phyloP scores from a whole-genome alignment of 1,140 invertebrate genomes.

The Melipona quadrifasciata region DNA sequence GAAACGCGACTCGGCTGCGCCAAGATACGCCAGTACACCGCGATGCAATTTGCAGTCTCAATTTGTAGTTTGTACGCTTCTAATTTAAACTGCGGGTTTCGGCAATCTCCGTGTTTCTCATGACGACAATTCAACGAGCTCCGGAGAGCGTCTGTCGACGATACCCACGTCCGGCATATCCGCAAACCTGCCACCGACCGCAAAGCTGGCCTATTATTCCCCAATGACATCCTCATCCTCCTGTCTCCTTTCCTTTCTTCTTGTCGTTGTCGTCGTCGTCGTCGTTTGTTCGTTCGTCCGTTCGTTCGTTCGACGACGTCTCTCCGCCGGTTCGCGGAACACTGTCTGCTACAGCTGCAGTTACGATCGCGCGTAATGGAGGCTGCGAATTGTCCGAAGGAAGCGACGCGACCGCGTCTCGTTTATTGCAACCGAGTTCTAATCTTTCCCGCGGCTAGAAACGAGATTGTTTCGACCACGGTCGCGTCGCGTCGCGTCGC shows the following conservation, averaged over 20 bases:
- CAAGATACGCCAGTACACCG: constrained; percentile 59
- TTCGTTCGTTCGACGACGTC: not conserved
- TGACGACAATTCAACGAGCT: constrained; percentile 74
- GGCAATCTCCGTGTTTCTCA: constrained; percentile 77
- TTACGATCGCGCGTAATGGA: constrained; percentile 57
- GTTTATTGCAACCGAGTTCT: constrained; percentile 60
- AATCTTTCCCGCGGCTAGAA: constrained; percentile 52
- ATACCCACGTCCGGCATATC: constrained; percentile 48
- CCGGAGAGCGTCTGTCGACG: constrained; percentile 34
- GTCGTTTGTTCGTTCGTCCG: not conserved
- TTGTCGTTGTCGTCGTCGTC: constrained; percentile 28
- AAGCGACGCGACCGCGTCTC: constrained; percentile 45
- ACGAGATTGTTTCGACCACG: constrained; percentile 54
- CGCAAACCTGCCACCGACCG: constrained; percentile 64
- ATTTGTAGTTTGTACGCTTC: constrained; percentile 75
- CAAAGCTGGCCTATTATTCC: constrained; percentile 75
- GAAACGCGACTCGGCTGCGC: constrained; percentile 21
- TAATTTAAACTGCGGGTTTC: constrained; percentile 79
- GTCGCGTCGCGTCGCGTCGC: constrained; percentile 37
- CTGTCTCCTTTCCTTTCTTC: constrained; percentile 1
- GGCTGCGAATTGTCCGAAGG: constrained; percentile 49
- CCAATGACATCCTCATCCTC: constrained; percentile 63
- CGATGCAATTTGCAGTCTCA: constrained; percentile 76
- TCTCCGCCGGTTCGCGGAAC: constrained; percentile 10
- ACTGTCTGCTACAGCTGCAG: constrained; percentile 6